phyloP scores from a whole-genome alignment of 1,140 invertebrate species.

The Lepidotrigona ventralis region DNA sequence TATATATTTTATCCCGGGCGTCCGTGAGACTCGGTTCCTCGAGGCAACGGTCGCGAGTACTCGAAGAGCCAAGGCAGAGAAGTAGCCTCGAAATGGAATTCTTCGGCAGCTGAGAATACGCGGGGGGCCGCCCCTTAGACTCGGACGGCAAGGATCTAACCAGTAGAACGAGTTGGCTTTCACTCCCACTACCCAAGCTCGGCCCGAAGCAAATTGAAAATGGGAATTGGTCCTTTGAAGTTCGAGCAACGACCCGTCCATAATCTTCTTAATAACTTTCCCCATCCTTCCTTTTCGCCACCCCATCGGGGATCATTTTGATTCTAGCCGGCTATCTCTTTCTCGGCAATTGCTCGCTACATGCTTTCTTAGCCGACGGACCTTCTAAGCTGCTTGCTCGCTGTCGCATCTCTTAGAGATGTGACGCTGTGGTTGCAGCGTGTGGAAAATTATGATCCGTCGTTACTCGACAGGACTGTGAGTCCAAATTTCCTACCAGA shows the following conservation, averaged over 20 bases:
- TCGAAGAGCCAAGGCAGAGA: not conserved
- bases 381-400: not conserved
- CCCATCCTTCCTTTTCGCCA: conserved; percentile 45
- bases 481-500: not conserved
- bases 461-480: not conserved
- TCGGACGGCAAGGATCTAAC: conserved; percentile 55
- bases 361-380: not conserved
- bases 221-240: conserved; percentile 78
- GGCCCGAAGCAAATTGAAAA: conserved; percentile 74
- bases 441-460: not conserved
- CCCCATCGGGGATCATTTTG: conserved; percentile 8
- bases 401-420: not conserved
- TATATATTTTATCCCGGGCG: conserved; percentile 29
- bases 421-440: not conserved
- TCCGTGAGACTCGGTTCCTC: conserved; percentile 25
- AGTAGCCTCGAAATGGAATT: conserved; percentile 54
- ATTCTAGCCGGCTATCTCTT: conserved; percentile 36
- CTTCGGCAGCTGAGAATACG: conserved; percentile 63
- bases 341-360: conserved; percentile 20
- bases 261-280: conserved; percentile 76
- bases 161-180: conserved; percentile 59
- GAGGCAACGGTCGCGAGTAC: conserved; percentile 24
- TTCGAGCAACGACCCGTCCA: conserved; percentile 70
- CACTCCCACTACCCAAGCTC: conserved; percentile 36
- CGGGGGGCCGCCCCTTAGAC: conserved; percentile 50